Evolutionary conservation across 1,140 invertebrate genomes (phyloP).

Genomic region (Monomorium pharaonis): DNA sequence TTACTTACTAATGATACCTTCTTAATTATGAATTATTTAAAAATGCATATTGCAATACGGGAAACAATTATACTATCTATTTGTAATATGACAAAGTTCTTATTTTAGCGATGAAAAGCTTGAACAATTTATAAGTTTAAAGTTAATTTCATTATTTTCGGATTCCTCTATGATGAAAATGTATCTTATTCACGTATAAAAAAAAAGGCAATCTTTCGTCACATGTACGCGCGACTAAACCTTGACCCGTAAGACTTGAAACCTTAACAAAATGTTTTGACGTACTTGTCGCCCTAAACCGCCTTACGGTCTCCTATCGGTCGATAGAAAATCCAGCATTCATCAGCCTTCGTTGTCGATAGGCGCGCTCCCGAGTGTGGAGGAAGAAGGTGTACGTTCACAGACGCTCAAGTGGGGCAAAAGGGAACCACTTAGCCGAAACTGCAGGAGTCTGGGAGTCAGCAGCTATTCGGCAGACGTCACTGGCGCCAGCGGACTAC

Average conservation of each 20-base stretch:
- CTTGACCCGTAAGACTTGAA: constrained; percentile 9
- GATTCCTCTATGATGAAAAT: neutral
- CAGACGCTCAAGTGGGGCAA: constrained; percentile 70
- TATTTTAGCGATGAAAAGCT: neutral
- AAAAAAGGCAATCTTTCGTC: neutral
- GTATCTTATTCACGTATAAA: neutral
- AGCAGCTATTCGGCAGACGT: constrained; percentile 80
- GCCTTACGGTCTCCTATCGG: neutral
- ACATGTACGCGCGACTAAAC: neutral
- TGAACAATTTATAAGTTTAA: neutral
- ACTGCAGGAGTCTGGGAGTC: constrained; percentile 78
- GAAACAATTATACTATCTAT: constrained; percentile 5
- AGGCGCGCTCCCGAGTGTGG: constrained; percentile 6
- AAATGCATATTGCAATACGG: neutral
- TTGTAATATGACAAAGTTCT: neutral
- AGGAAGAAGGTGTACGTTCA: constrained; percentile 64
- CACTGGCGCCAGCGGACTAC: constrained; percentile 83
- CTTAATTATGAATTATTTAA: neutral
- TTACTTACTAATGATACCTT: neutral
- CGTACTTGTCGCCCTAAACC: neutral
- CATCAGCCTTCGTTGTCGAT: constrained; percentile 8
- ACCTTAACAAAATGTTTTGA: neutral
- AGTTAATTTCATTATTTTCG: neutral
- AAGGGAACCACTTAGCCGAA: constrained; percentile 79
- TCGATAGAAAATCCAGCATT: constrained; percentile 65